Evolutionary conservation across 1,140 invertebrate genomes (phyloP), one percentile per base, ranked within the genome.

Genomic region (Panonychus citri): DNA sequence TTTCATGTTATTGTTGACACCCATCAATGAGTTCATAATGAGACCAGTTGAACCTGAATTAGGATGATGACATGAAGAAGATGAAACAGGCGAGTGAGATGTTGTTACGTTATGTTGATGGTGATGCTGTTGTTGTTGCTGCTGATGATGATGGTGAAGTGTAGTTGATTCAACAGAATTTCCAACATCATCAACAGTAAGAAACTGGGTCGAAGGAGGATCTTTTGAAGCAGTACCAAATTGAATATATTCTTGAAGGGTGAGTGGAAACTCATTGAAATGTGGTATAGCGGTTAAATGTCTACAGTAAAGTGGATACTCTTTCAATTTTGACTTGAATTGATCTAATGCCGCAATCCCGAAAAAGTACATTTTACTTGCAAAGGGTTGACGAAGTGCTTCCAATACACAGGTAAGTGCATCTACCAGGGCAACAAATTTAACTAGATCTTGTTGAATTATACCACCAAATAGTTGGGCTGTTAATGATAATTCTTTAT

Each of bases 381-480:
- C 83, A 59, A 84, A 81, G 21, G n/a, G n/a, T 19, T 55, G 57
- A 54, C 64, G 64, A 1, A 97, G 70, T 0, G 89, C 89, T 63
- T 96, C 91, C 34, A 96, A 69, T 4, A 97, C 89, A 67, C 85
- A 94, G 59, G 88, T 74, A 34, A 95, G 66, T 0, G 89, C 89
- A 2, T 91, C 72, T 0, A 89, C 90, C 7, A 95, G 71, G 0
- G 84, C 81, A 64, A 90, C 78, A 65, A 86, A 91, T n/a, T 74
- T 83, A n/a, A 96, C 86, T 27, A 96, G 74, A 28, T 88, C 88
- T 62, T 87, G 81, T 65, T 96, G 90, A 57, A 99, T 94, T 57
- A 99, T 96, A 21, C 93, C 93, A 39, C 94, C 94, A 71, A 98
- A 98, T 0, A 99, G 72, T 66, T 96, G 86, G 10, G 93, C 93